Evolutionary conservation across 2,113 vertebrate species (phyloP).

Genomic region (Pterocles orientalis): DNA sequence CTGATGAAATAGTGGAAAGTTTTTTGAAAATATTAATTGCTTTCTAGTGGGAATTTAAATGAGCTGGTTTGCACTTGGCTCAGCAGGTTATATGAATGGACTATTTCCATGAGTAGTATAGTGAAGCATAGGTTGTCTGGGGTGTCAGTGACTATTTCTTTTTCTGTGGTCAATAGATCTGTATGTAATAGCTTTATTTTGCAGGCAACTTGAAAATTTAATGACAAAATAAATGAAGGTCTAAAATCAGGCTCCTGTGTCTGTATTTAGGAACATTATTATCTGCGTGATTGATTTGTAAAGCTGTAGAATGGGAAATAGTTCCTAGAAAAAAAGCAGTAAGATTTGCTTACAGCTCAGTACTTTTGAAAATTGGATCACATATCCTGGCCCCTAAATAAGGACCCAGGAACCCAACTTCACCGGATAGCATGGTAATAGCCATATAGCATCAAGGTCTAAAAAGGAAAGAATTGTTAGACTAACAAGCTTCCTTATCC

Average conservation of each 20-base stretch:
- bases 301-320: background rate
- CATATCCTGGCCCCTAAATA: background rate
- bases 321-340: background rate
- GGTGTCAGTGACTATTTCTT: background rate
- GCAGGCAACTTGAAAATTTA: background rate
- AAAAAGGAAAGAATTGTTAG: background rate
- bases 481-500: background rate
- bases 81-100: background rate
- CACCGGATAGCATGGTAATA: background rate
- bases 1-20: background rate
- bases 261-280: background rate
- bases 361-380: background rate
- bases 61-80: background rate
- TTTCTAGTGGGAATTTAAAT: slow-evolving; percentile 13
- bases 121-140: background rate
- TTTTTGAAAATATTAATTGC: slow-evolving; percentile 8
- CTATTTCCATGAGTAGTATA: background rate
- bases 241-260: background rate
- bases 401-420: background rate
- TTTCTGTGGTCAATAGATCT: background rate
- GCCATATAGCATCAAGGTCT: background rate
- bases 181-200: background rate
- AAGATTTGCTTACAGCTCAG: background rate
- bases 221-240: background rate
- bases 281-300: background rate